Percentiles rank a stretch among this genome's conserved stretches.
phyloP scores from a whole-genome alignment of 2,797 vertebrate genomes.

The Lagorchestes hirsutus region DNA sequence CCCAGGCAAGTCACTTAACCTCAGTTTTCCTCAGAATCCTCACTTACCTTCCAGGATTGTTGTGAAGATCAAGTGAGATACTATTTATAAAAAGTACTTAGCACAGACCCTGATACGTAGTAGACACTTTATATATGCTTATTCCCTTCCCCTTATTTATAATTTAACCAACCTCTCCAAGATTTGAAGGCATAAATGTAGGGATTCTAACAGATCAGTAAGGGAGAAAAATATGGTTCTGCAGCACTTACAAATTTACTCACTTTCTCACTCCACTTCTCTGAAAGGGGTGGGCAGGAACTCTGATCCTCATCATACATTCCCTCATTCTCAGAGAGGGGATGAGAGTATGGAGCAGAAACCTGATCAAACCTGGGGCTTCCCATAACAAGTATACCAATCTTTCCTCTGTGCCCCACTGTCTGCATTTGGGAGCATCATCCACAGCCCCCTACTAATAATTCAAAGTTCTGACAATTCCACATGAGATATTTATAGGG shows the following conservation, averaged over 20 bases:
- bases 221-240: neutral
- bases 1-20: neutral
- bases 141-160: neutral
- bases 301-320: neutral
- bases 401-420: neutral
- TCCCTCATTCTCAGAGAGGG: neutral
- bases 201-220: neutral
- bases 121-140: neutral
- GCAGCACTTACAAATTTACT: neutral
- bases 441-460: neutral
- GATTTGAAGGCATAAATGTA: conserved; percentile 25
- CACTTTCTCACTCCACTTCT: neutral
- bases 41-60: neutral
- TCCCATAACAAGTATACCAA: neutral
- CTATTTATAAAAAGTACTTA: neutral
- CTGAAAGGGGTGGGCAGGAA: neutral
- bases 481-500: neutral
- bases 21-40: neutral
- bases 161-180: neutral
- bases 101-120: neutral
- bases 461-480: conserved; percentile 7
- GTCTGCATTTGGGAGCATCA: neutral
- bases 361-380: neutral
- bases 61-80: neutral
- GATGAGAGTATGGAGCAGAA: neutral